phyloP scores from a whole-genome alignment of 2,888 invertebrate genomes.

The Melinaea menophilus region DNA sequence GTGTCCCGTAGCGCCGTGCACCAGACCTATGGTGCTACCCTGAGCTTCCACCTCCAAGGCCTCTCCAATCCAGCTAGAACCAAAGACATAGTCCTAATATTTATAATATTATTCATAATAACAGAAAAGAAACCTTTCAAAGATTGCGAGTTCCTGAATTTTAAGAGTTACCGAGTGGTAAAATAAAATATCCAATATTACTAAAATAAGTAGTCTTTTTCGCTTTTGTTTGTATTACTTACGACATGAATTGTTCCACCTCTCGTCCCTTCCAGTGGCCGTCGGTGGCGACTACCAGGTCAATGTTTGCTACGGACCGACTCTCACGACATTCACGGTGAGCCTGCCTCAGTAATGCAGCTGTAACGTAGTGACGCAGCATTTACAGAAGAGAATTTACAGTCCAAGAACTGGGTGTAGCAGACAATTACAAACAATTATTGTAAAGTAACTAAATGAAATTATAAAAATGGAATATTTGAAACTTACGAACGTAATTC shows the following conservation, averaged over 20 bases:
- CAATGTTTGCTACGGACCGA: constrained; percentile 62
- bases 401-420: too few relatives aligned
- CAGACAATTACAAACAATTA: too few relatives aligned
- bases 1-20: constrained; percentile 80
- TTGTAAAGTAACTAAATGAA: too few relatives aligned
- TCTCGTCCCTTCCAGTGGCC: constrained; percentile 77
- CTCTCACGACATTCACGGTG: constrained; percentile 54
- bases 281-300: constrained; percentile 78
- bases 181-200: too few relatives aligned
- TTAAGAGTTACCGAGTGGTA: too few relatives aligned
- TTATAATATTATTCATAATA: not conserved
- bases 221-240: constrained; percentile 37
- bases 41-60: constrained; percentile 78
- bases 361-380: constrained; percentile 41
- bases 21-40: constrained; percentile 76
- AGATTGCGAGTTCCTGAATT: too few relatives aligned
- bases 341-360: constrained; percentile 48
- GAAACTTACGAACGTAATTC: constrained; percentile 69
- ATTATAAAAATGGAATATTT: not conserved
- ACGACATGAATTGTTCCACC: constrained; percentile 77
- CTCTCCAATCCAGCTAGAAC: constrained; percentile 76
- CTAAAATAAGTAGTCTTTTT: too few relatives aligned
- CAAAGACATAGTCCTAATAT: not conserved
- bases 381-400: not conserved
- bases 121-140: not conserved